Evolutionary conservation across 2,888 invertebrate species (phyloP).

Genomic region (Podotricha telesiphe): DNA sequence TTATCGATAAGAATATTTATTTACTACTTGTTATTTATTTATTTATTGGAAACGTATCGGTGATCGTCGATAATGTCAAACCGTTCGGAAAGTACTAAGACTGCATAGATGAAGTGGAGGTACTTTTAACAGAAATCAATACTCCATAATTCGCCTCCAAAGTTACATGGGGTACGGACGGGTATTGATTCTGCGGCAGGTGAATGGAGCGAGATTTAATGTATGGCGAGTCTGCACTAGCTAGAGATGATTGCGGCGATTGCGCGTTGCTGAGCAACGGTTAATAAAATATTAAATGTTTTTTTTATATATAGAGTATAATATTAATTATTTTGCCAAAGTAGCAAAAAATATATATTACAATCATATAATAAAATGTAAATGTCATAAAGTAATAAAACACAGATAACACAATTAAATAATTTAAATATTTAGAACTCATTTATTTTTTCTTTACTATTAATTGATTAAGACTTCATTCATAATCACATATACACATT

Average conservation of each 20-base stretch:
- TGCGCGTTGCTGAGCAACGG: not conserved
- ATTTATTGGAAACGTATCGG: constrained; percentile 72
- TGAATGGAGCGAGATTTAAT: constrained; percentile 56
- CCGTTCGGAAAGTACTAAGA: constrained; percentile 83
- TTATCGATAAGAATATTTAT: constrained; percentile 35
- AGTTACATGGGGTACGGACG: constrained; percentile 67
- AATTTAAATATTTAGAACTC: no score
- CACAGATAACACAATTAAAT: no score
- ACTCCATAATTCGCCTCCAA: constrained; percentile 74
- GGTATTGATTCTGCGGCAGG: constrained; percentile 70
- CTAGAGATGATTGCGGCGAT: constrained; percentile 26
- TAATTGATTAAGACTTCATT: no score
- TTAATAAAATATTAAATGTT: not conserved
- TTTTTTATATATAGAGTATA: not conserved
- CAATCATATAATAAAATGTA: no score
- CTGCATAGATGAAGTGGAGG: constrained; percentile 68
- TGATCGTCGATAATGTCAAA: constrained; percentile 83
- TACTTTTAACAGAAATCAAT: constrained; percentile 79
- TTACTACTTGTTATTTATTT: no score
- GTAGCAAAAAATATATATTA: no score
- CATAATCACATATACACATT: not conserved
- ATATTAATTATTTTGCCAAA: no score
- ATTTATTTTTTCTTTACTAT: no score
- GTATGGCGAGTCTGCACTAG: constrained; percentile 42
- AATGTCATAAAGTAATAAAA: no score